Conservation (phyloP, 2,797 vertebrate genomes). For the Schizopygopsis malacanthus region DNA sequence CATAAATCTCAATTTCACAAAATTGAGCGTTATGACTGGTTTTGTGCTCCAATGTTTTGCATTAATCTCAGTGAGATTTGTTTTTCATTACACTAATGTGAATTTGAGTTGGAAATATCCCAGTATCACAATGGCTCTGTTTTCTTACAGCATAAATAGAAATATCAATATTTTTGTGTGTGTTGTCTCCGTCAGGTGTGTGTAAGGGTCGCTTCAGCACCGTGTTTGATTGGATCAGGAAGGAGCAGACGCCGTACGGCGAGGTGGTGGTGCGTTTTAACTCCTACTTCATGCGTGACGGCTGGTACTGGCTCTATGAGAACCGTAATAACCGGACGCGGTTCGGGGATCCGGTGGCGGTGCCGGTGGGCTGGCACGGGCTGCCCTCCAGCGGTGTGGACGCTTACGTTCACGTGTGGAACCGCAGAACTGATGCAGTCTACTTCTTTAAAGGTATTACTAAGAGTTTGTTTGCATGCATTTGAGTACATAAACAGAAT, state of each 20-base stretch:
- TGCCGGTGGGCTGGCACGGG: slow-evolving; percentile 82
- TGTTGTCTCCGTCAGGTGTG: slow-evolving; percentile 70
- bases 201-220: slow-evolving; percentile 82
- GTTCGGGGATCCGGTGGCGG: slow-evolving; percentile 81
- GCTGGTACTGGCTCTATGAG: slow-evolving; percentile 91
- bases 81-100: too few species aligned
- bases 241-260: slow-evolving; percentile 77
- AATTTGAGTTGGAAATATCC: too few species aligned
- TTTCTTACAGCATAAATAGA: neutral
- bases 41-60: too few species aligned
- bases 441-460: slow-evolving; percentile 88
- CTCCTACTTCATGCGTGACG: slow-evolving; percentile 85
- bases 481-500: neutral
- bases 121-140: too few species aligned
- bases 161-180: neutral
- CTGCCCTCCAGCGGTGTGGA: slow-evolving; percentile 80
- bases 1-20: too few species aligned
- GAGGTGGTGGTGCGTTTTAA: slow-evolving; percentile 81
- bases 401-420: slow-evolving; percentile 85
- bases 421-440: slow-evolving; percentile 74
- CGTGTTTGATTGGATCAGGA: slow-evolving; percentile 86
- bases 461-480: neutral
- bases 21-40: too few species aligned
- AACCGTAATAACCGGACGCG: slow-evolving; percentile 86
- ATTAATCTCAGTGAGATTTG: too few species aligned